Evolutionary conservation across 2,113 vertebrate species (phyloP), one percentile per base, ranked within the genome.

Genomic region (Siphamia tubifer): DNA sequence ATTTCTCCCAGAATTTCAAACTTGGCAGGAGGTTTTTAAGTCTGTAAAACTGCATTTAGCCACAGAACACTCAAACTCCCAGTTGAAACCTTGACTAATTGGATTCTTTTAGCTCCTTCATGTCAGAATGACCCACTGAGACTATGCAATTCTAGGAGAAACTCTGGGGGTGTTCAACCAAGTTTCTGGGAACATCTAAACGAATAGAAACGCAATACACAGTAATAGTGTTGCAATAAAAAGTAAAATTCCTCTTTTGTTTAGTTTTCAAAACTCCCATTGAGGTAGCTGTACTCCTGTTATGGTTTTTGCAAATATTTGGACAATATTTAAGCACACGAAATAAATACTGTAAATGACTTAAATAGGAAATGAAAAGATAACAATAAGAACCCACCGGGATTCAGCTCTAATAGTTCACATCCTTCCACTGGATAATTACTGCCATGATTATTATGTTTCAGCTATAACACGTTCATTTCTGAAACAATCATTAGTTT

Each of bases 91-190:
- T 43, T 53, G 63, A 70, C 69, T 65, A 82, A 83, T 79, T 70
- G 52, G 35, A 68, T 73, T 81, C 66, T 70, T 73, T 73, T 48
- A 64, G 34, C 66, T 63, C 58, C 49, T 78, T 80, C 66, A 68
- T n/a, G 56, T 72, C 53, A 62, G 27, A 80, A 40, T 48, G 72
- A 79, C 58, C 62, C 54, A 32, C 47, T 6, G 63, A 75, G 82
- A 68, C 44, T 15, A 56, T 51, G 39, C 38, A 16, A 61, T 78
- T 75, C 77, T 42, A 53, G 48, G 43, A 58, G 51, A 43, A 58
- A 9, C 47, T 82, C 64, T 42, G n/a, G 52, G 52, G 56, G 65
- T 56, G 63, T 63, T 20, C 42, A 21, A 21, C 32, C 15, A 27
- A 60, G 56, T 61, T 74, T 62, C 39, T 32, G 52, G 70, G 34